phyloP scores from a whole-genome alignment of 1,140 invertebrate genomes.

The Drosophila subpulchrella region DNA sequence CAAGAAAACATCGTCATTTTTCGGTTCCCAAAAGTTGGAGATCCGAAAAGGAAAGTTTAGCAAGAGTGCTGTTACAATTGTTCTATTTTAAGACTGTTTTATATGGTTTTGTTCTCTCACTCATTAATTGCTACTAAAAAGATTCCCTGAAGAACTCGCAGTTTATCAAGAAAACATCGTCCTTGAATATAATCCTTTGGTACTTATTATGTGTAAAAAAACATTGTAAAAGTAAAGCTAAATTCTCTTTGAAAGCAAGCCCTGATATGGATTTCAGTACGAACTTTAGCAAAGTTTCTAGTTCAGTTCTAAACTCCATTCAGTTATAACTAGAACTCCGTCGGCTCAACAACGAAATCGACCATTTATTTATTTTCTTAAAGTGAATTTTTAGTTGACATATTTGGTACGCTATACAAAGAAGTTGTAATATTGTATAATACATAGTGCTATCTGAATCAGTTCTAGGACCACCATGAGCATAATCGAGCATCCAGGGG shows the following conservation, averaged over 20 bases:
- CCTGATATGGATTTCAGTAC: neutral
- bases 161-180: no score
- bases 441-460: neutral
- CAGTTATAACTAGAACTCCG: neutral
- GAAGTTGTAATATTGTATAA: neutral
- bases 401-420: neutral
- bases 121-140: no score
- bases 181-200: no score
- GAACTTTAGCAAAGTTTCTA: no score
- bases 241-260: neutral
- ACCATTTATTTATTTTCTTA: no score
- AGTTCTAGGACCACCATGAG: neutral
- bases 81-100: no score
- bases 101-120: no score
- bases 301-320: neutral
- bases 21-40: neutral
- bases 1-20: conserved; percentile 15
- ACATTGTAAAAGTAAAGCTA: no score
- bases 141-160: no score
- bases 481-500: neutral
- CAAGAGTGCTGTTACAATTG: no score
- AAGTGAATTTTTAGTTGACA: neutral
- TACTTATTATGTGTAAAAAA: no score
- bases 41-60: neutral
- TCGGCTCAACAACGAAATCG: neutral